phyloP scores from a whole-genome alignment of 2,113 vertebrate genomes.

The Trachemys scripta region DNA sequence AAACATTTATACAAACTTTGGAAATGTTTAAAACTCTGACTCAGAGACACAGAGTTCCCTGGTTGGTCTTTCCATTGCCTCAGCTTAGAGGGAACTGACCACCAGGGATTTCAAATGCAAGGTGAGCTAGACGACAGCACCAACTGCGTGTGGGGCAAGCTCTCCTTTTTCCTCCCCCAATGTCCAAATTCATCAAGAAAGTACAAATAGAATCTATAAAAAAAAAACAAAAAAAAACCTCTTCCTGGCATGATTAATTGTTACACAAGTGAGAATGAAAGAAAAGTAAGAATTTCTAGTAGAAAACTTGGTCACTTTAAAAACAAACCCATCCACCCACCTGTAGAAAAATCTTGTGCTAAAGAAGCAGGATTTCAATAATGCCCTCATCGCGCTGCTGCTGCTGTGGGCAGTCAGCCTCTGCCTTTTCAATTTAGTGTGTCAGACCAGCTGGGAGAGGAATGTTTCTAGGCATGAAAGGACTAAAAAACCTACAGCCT shows the following conservation, averaged over 20 bases:
- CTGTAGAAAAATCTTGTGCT: background rate
- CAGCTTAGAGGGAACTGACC: background rate
- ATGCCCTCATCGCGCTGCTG: background rate
- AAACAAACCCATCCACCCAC: accelerated
- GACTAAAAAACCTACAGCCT: background rate
- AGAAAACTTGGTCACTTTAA: background rate
- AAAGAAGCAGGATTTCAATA: background rate
- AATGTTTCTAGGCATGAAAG: background rate
- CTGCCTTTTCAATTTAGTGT: no score
- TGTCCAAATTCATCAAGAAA: background rate
- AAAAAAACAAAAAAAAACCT: background rate
- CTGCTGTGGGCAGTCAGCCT: background rate
- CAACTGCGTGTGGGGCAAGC: background rate
- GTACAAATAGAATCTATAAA: background rate
- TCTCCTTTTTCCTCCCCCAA: background rate
- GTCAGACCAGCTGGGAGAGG: background rate
- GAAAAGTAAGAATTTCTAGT: background rate
- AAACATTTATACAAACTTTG: background rate
- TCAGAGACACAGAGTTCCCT: background rate
- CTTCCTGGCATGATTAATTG: background rate
- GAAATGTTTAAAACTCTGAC: background rate
- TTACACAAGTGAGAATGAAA: background rate
- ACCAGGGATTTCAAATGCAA: background rate
- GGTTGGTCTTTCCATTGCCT: background rate
- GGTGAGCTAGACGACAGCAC: background rate